A percentile compares a stretch with the other conserved stretches of the same genome.
phyloP scores from a whole-genome alignment of 2,797 vertebrate genomes.

The Furcifer pardalis region DNA sequence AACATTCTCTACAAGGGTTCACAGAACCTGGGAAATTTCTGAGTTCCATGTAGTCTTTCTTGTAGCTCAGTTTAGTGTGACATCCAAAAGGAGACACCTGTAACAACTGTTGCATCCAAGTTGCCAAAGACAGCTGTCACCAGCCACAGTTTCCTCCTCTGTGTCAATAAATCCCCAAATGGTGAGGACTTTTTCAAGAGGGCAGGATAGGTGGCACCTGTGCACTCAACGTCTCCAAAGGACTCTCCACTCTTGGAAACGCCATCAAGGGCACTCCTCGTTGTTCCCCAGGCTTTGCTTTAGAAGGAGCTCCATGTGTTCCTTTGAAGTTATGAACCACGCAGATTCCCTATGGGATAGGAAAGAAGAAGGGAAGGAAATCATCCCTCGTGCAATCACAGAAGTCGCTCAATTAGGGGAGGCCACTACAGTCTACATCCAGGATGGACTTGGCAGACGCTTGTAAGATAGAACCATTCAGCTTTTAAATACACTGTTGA shows the following conservation, averaged over 20 bases:
- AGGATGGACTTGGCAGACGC: neutral
- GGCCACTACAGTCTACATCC: neutral
- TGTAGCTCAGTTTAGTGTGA: neutral
- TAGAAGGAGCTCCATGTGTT: constrained; percentile 81
- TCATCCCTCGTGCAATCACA: neutral
- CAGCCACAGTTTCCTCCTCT: neutral
- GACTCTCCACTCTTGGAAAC: constrained; percentile 96
- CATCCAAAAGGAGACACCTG: neutral
- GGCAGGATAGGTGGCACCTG: constrained; percentile 81
- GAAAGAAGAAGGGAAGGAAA: constrained; percentile 20
- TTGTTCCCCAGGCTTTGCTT: constrained; percentile 92
- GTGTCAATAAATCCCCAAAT: neutral
- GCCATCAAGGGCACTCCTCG: constrained; percentile 93
- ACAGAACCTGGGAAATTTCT: neutral
- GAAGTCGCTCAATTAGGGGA: neutral
- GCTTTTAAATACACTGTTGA: neutral
- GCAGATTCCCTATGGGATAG: constrained; percentile 85
- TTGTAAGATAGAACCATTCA: neutral
- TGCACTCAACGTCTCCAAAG: constrained; percentile 96
- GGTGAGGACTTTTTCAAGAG: neutral
- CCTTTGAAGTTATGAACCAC: constrained; percentile 99
- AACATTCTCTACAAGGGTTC: neutral
- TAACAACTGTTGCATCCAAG: neutral
- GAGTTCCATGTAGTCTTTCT: neutral
- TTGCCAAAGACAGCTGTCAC: neutral